Evolutionary conservation across 2,888 invertebrate species (phyloP), one percentile per base, ranked within the genome.

Genomic region (Nasonovia ribisnigri): DNA sequence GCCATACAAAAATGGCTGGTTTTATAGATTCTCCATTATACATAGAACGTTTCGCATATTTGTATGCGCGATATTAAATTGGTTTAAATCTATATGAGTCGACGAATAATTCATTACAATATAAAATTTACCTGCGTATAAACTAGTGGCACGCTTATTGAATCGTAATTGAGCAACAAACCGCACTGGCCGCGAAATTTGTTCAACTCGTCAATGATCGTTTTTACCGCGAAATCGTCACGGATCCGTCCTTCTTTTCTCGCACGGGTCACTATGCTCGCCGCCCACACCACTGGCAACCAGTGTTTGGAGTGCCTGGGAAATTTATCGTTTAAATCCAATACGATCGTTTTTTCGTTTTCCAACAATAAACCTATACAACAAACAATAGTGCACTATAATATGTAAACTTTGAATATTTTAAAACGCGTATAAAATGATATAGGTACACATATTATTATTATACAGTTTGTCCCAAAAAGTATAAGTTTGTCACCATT

Each of bases 151-250:
- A 98, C 97, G 95, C 97, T 97, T 95, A 98, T 98, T 86, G 97
- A 97, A 95, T 98, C 98, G 95, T 97, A 98, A 95, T 97, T 97
- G 94, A 98, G 96, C 84, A 98, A 96, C 86, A 97, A 96, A 51
- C 98, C 98, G 95, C 98, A 98, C 95, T 97, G 97, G 36, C 97
- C 97, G 95, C 98, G 96, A 95, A 98, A 98, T 95, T 97, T 97
- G 95, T 98, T 98, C 94, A 98, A 96, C 96, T 98, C 98, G 95
- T 98, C 98, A 95, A 98, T 97, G 84, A 99, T 97, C 10, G 98
- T 98, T 95, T 99, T 98, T 0, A 99, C 98, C 0, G 99, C 98
- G 95, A 98, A 98, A 96, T 99, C 99, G 95, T 98, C 98, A 94
- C 98, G 96, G 95, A 98, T 98, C 95, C 98, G 96, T 36, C 98